Conservation (phyloP, 2,888 invertebrate genomes). For the Pachliopta kotzebuea region DNA sequence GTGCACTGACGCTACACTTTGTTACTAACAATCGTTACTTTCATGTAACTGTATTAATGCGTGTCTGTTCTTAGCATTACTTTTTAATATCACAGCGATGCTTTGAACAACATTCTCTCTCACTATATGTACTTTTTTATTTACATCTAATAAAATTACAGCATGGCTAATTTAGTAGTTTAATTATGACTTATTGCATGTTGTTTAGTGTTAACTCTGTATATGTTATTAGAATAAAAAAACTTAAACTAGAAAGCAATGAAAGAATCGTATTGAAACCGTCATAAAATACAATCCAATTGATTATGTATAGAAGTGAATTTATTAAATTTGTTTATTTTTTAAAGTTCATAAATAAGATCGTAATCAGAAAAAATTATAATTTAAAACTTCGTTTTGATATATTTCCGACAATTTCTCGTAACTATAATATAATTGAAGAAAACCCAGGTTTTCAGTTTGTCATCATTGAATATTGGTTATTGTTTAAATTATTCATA, state of each 20-base stretch:
- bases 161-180: slow-evolving; percentile 8
- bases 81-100: slow-evolving; percentile 5
- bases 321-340: no score
- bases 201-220: background rate
- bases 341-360: no score
- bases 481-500: no score
- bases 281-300: no score
- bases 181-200: background rate
- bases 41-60: slow-evolving; percentile 26
- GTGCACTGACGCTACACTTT: slow-evolving; percentile 17
- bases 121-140: slow-evolving; percentile 3
- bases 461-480: no score
- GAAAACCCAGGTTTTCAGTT: no score
- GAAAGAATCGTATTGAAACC: no score
- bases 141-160: background rate
- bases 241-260: background rate
- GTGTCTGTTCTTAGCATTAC: slow-evolving; percentile 24
- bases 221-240: background rate
- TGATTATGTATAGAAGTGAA: no score
- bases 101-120: slow-evolving; percentile 10
- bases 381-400: no score
- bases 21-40: slow-evolving; percentile 18
- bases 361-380: no score
- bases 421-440: no score
- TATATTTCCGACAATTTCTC: no score